Percentiles rank a stretch among this genome's conserved stretches.
Conservation (phyloP, 1,140 invertebrate genomes). For the Leptinotarsa undecemlineata region DNA sequence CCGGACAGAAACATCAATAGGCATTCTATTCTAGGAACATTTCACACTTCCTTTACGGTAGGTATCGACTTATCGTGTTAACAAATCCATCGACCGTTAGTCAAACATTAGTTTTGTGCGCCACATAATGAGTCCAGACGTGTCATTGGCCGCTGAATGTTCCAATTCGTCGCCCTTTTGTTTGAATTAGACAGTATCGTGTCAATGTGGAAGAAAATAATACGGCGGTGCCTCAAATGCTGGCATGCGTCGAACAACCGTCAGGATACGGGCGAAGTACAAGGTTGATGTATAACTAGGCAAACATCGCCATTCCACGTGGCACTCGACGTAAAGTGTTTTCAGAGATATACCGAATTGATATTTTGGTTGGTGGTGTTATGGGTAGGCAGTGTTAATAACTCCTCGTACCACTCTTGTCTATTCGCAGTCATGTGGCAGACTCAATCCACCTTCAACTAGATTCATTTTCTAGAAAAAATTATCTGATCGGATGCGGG, state of each 20-base stretch:
- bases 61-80: not conserved
- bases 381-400: too few species aligned
- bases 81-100: not conserved
- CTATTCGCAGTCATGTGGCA: too few species aligned
- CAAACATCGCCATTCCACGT: too few species aligned
- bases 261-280: too few species aligned
- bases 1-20: not conserved
- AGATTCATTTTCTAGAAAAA: too few species aligned
- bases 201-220: slow-evolving; percentile 1
- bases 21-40: not conserved
- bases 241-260: not conserved
- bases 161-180: not conserved
- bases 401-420: too few species aligned
- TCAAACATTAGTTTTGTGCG: not conserved
- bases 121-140: not conserved
- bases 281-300: too few species aligned
- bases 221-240: not conserved
- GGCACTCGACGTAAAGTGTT: too few species aligned
- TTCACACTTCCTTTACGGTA: slow-evolving; percentile 4
- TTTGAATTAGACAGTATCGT: not conserved
- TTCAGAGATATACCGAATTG: too few species aligned
- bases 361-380: too few species aligned
- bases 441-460: too few species aligned
- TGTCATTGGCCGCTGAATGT: not conserved
- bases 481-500: too few species aligned